phyloP scores from a whole-genome alignment of 2,113 vertebrate species.

The Thamnophis sirtalis region DNA sequence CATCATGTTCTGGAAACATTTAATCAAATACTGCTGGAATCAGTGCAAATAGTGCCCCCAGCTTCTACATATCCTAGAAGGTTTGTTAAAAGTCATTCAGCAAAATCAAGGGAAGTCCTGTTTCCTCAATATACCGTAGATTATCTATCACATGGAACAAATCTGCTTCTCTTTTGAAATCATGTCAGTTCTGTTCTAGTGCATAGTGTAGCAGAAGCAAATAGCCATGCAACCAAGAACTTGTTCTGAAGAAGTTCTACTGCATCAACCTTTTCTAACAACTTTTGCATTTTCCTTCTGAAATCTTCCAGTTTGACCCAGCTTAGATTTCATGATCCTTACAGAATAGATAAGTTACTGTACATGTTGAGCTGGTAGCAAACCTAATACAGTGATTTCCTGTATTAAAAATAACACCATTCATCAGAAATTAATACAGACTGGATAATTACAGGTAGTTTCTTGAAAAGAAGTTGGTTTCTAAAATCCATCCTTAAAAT shows the following conservation, averaged over 20 bases:
- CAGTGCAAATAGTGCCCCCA: not conserved
- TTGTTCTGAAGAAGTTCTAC: not conserved
- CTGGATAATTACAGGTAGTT: constrained; percentile 1
- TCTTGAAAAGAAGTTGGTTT: constrained; percentile 1
- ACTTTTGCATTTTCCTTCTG: not conserved
- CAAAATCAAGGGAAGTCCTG: not conserved
- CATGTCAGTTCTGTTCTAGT: not conserved
- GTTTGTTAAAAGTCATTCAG: not conserved
- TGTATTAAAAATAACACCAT: constrained; percentile 7
- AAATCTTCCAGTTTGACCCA: not conserved
- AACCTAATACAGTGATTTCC: constrained; percentile 7
- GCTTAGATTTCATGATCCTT: not conserved
- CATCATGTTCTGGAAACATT: not conserved
- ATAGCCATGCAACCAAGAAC: not conserved
- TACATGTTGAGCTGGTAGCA: not conserved
- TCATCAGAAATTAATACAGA: constrained; percentile 8
- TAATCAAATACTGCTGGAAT: not conserved
- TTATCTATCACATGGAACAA: not conserved
- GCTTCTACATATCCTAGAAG: not conserved
- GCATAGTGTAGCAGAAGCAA: not conserved
- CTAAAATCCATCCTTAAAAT: not conserved
- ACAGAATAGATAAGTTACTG: not conserved
- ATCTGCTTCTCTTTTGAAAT: not conserved
- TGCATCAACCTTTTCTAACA: not conserved
- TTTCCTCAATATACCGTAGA: not conserved